Evolutionary conservation across 2,888 invertebrate genomes (phyloP).

Genomic region (Crepidodera aurea): DNA sequence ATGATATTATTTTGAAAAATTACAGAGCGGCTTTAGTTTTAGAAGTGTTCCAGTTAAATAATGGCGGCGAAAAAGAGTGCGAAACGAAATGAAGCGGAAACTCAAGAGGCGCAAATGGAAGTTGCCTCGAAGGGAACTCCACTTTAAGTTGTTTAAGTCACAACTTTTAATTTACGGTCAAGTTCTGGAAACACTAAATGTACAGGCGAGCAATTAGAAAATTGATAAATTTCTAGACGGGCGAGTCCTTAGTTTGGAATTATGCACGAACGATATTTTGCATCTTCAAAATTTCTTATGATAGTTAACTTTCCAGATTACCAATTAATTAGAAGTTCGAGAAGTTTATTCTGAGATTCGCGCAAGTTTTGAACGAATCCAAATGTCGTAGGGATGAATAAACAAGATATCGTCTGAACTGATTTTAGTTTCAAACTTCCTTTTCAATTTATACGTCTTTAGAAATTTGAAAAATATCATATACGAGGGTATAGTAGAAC

Average conservation of each 20-base stretch:
- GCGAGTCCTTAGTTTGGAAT: slow-evolving; percentile 33
- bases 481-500: too few relatives aligned
- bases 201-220: slow-evolving; percentile 51
- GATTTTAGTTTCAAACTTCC: too few relatives aligned
- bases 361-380: neutral
- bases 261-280: slow-evolving; percentile 34
- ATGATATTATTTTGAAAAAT: slow-evolving; percentile 46
- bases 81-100: slow-evolving; percentile 41
- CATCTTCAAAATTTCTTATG: slow-evolving; percentile 31
- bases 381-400: too few relatives aligned
- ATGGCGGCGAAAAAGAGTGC: slow-evolving; percentile 40
- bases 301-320: slow-evolving; percentile 35
- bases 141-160: slow-evolving; percentile 48
- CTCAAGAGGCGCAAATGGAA: slow-evolving; percentile 40
- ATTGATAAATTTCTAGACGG: slow-evolving; percentile 43
- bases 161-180: slow-evolving; percentile 54
- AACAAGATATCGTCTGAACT: too few relatives aligned
- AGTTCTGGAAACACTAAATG: slow-evolving; percentile 49
- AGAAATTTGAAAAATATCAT: too few relatives aligned
- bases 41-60: slow-evolving; percentile 40
- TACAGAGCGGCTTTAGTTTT: slow-evolving; percentile 36
- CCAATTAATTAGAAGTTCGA: slow-evolving; percentile 31
- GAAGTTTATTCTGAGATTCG: slow-evolving; percentile 23
- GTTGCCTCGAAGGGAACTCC: slow-evolving; percentile 40
- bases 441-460: too few relatives aligned